Conservation (phyloP, 1,140 invertebrate genomes). For the Pristionchus pacificus region DNA sequence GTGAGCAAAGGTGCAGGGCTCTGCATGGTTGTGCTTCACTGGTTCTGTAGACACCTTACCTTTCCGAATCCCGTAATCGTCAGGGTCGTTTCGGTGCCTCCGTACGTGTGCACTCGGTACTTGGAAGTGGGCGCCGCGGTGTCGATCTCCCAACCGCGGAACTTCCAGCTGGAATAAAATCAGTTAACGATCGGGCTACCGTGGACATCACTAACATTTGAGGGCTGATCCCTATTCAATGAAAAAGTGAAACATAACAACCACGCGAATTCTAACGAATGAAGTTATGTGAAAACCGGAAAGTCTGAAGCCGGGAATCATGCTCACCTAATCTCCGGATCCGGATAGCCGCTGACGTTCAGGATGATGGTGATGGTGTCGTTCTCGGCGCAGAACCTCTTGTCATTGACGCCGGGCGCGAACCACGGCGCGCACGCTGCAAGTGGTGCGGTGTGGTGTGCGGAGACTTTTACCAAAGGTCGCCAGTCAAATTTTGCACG, state of each 20-base stretch:
- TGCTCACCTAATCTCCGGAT: constrained; percentile 47
- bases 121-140: constrained; percentile 47
- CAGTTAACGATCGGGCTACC: too few species aligned
- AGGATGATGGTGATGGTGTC: constrained; percentile 50
- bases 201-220: too few species aligned
- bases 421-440: constrained; percentile 55
- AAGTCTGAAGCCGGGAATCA: not conserved
- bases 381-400: constrained; percentile 55
- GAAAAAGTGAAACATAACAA: too few species aligned
- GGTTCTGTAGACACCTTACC: too few species aligned
- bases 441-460: not conserved
- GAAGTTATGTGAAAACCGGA: too few species aligned
- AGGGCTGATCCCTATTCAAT: too few species aligned
- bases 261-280: too few species aligned
- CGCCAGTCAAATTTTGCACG: too few species aligned
- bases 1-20: too few species aligned
- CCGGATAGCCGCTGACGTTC: constrained; percentile 52
- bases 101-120: constrained; percentile 47
- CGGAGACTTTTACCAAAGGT: not conserved
- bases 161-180: constrained; percentile 41
- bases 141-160: constrained; percentile 55
- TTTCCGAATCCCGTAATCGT: constrained; percentile 50
- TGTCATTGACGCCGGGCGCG: constrained; percentile 51
- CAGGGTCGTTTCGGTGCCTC: constrained; percentile 51
- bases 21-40: too few species aligned